Evolutionary conservation across 2,797 vertebrate genomes (phyloP), one percentile per base, ranked within the genome.

Genomic region (Periparus ater): DNA sequence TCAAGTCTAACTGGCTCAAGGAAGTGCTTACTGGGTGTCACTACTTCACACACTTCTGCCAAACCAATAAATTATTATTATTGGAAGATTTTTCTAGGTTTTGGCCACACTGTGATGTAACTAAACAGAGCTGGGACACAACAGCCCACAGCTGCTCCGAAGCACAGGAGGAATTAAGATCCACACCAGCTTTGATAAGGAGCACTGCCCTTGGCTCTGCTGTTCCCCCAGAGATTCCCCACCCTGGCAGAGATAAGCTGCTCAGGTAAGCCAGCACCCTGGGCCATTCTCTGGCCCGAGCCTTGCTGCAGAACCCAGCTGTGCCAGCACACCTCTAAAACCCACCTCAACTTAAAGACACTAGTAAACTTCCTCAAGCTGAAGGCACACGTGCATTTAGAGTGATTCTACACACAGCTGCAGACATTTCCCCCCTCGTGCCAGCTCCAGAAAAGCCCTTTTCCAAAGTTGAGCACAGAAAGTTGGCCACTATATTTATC

Each of bases 101-200:
- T 57, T 48, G 51, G 40, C n/a, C 57, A 3, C 1, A 11, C 7
- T 12, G 11, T 50, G 74, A 34, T 13, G 1, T 13, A 80, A 26
- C 7, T 4, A 5, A 36, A 17, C 4, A 0, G 16, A 0, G 0
- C 42, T 15, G 26, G 29, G 63, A 57, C 60, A 40, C 30, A 42
- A 20, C 36, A 51, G 54, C 40, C 48, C 22, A 5, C 16, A 9
- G 1, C 12, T 26, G 17, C 5, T 40, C 44, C 75, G 40, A 53
- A 65, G 51, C n/a, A n/a, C 7, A 2, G 51, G 12, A 77, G 45
- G 34, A 50, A 51, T 30, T 14, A 48, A 23, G 60, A 34, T 5
- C n/a, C 32, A 0, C 4, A 48, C 29, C 73, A 60, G 6, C 66
- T 57, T 22, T 20, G 42, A 21, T 12, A 73, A 44, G 44, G 74